Base-by-base conservation (phyloP, 2,888 invertebrate genomes). In the Tetragonula carbonaria region DNA sequence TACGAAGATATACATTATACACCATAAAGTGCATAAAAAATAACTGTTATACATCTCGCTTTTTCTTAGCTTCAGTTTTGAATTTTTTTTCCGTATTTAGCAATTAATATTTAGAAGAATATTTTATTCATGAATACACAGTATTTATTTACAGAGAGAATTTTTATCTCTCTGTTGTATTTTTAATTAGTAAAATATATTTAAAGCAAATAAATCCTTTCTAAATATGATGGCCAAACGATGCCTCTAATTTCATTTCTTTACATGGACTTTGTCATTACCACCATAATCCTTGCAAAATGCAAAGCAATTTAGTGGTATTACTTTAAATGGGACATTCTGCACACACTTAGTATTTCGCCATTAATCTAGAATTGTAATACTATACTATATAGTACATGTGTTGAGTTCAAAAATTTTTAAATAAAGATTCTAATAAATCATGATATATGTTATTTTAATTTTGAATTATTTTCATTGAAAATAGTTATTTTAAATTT, bases 361-460 rank as follows among this genome's bases (percentile, higher is more conserved):
- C 55, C 72, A 76, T 66, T 83, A 72, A 76, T 81, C 38, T 73
- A 83, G 67, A 76, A 73, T 81, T 81, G 67, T 81, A 76, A 81
- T 83, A 83, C 75, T 21, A 81, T 83, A 83, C 75, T 21, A 57
- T 67, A 21, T 67, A 57, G 18, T 75, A 57, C 14, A 68, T 83
- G 63, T 68, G 53, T 77, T 83, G 81, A 83, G 72, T 83, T 76
- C 45, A 83, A 76, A 82, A 63, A 68, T 83, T 81, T 83, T 73
- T 76, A 72, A 83, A 83, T 83, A 83, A 83, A 83, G n/a, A 77
- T 74, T 80, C 55, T 81, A 81, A 57, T 38, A 75, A 76, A 83
- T 62, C 50, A 53, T 72, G 55, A 38, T 28, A 33, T 13, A n/a
- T 57, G 51, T 57, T 65, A 65, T 50, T 76, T 14, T 57, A 5